A percentile compares a stretch with the other conserved stretches of the same genome.
These are phyloP conservation scores for Brenthis ino DNA, from an alignment of 2,888 invertebrate genomes.

Conservation along the genomic window DNA sequence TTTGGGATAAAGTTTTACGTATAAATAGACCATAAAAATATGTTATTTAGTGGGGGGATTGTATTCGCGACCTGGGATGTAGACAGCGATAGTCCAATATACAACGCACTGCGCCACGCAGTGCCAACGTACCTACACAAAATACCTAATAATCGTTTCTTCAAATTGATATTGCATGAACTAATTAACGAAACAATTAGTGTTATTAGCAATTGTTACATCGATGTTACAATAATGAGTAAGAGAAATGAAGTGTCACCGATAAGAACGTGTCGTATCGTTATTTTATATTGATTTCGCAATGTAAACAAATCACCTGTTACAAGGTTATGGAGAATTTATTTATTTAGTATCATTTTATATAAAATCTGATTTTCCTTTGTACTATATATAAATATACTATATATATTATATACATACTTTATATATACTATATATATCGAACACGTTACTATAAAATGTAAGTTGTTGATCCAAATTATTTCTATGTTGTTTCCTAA, in stretches of 20 bases:
- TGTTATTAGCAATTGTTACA: slow-evolving; percentile 38
- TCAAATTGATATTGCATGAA: slow-evolving; percentile 30
- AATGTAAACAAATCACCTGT: slow-evolving; percentile 55
- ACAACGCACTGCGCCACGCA: no score
- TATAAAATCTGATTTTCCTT: background rate
- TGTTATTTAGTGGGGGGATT: no score
- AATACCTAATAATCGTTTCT: slow-evolving; percentile 10
- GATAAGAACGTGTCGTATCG: slow-evolving; percentile 51
- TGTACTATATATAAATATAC: background rate
- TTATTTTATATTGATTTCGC: slow-evolving; percentile 42
- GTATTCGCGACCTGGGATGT: no score
- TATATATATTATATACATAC: no score
- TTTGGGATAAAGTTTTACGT: no score
- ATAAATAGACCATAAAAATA: no score
- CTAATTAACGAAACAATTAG: slow-evolving; percentile 31
- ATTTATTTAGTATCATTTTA: slow-evolving; percentile 12
- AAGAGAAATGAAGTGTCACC: slow-evolving; percentile 40
- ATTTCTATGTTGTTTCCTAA: no score
- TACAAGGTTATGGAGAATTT: slow-evolving; percentile 25
- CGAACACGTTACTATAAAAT: background rate
- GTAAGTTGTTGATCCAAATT: no score
- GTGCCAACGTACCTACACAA: background rate
- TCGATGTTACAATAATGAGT: slow-evolving; percentile 33
- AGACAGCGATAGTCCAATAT: no score
- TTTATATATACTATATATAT: no score